Base-by-base conservation (phyloP, 2,888 invertebrate genomes). In the Pterobdella sp. region DNA sequence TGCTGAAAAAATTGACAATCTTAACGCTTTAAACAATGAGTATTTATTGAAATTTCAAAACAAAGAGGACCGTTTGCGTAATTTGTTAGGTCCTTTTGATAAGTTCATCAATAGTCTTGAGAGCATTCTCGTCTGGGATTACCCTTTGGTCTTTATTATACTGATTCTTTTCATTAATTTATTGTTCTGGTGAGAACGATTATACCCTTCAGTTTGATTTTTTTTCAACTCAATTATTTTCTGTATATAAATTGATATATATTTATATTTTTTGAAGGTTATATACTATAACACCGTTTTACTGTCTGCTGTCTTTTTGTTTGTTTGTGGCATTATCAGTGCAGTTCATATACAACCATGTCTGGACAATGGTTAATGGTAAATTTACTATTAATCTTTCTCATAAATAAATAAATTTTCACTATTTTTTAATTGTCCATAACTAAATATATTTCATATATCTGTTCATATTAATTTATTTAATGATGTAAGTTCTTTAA, bases 121-220 rank as follows among this genome's bases (percentile, higher is more conserved):
- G 60, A 26, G 60, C 60, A 56, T 56, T n/a, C 60, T 56, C n/a
- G 60, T 56, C n/a, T 56, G 60, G 60, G 60, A 56, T 22, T 56
- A 56, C n/a, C 60, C 60, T 26, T 26, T 56, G 4, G 60, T 56
- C 60, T 56, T 56, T n/a, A 56, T 56, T 26, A 7, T 56, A 22
- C 18, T 56, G 4, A 22, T 56, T 26, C 3, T 56, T n/a, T 22
- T 56, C 60, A 56, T 56, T 22, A 56, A 56, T 22, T n/a, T 56
- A 4, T 26, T 56, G 3, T 56, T 56, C 26, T 56, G 60, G 60
- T 56, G n/a, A 42, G 42, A 14, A 42, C 18, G 18, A 18, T 18
- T n/a, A n/a, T n/a, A n/a, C n/a, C n/a, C n/a, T n/a, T n/a, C n/a
- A n/a, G n/a, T n/a, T n/a, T n/a, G n/a, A n/a, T n/a, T n/a, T n/a